Percentiles rank a stretch among this genome's conserved stretches.
These are phyloP conservation scores for Neuroterus valhalla DNA, from an alignment of 1,140 invertebrate genomes.

Conservation along the genomic window DNA sequence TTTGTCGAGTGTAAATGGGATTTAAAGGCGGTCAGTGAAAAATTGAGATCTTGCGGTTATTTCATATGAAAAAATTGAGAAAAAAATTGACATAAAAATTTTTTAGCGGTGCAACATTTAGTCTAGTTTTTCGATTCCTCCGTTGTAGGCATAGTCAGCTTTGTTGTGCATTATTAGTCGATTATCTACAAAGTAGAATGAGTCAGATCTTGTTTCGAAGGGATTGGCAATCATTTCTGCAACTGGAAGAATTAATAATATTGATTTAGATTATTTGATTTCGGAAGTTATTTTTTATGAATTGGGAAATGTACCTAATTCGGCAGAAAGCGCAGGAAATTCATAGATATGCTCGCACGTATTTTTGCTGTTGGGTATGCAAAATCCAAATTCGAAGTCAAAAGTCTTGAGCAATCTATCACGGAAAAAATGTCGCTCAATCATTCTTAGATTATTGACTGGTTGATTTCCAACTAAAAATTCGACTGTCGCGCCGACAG, in stretches of 20 bases:
- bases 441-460: slow-evolving; percentile 98
- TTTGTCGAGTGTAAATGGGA: slow-evolving; percentile 56
- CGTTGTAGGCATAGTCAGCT: slow-evolving; percentile 96
- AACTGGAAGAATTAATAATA: slow-evolving; percentile 79
- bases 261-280: slow-evolving; percentile 36
- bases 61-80: slow-evolving; percentile 11
- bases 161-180: slow-evolving; percentile 99
- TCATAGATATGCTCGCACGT: slow-evolving; percentile 99
- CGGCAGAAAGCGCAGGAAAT: slow-evolving; percentile 91
- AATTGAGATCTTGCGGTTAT: neutral
- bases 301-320: slow-evolving; percentile 83
- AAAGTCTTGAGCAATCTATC: slow-evolving; percentile 97
- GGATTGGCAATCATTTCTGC: slow-evolving; percentile 97
- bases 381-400: slow-evolving; percentile 99
- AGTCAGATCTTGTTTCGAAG: slow-evolving; percentile 98
- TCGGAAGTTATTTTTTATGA: slow-evolving; percentile 27
- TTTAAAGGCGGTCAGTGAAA: no score
- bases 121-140: slow-evolving; percentile 73
- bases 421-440: slow-evolving; percentile 97
- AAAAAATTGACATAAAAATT: slow-evolving; percentile 11
- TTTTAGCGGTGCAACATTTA: slow-evolving; percentile 29
- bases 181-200: slow-evolving; percentile 99
- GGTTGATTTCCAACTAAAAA: slow-evolving; percentile 95
- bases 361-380: slow-evolving; percentile 97
- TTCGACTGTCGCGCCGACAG: slow-evolving; percentile 97